phyloP scores from a whole-genome alignment of 1,140 invertebrate genomes.

The Aphelenchoides avenae region DNA sequence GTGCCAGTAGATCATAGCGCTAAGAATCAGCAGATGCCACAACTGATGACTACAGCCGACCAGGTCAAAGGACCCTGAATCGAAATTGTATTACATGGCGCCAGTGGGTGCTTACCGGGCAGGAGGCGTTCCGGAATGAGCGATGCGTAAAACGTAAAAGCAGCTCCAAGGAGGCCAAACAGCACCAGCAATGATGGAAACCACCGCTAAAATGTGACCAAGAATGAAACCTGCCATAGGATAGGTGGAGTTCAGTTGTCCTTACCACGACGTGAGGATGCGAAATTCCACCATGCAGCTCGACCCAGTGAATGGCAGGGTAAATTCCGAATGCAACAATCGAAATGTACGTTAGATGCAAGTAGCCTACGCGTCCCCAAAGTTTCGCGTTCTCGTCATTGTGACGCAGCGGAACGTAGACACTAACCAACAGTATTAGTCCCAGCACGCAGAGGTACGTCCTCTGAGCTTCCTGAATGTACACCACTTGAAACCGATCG shows the following conservation, averaged over 20 bases:
- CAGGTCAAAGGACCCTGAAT: constrained; percentile 76
- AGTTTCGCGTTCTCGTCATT: neutral
- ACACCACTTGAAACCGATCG: constrained; percentile 16
- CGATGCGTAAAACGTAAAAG: constrained; percentile 81
- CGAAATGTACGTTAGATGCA: constrained; percentile 74
- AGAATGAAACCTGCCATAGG: neutral
- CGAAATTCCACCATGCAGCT: constrained; percentile 78
- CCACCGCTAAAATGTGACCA: constrained; percentile 72
- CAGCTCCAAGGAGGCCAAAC: constrained; percentile 78
- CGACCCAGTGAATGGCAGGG: constrained; percentile 83
- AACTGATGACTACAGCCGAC: constrained; percentile 90
- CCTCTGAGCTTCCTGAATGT: constrained; percentile 71
- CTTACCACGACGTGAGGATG: constrained; percentile 75
- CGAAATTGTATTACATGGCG: too few species aligned
- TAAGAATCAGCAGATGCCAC: constrained; percentile 84
- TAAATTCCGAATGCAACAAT: constrained; percentile 84
- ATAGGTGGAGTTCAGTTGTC: constrained; percentile 12
- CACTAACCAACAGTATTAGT: constrained; percentile 56
- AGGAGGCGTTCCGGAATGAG: constrained; percentile 70
- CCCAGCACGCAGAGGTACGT: constrained; percentile 75
- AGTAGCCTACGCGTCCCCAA: constrained; percentile 27
- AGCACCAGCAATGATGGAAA: constrained; percentile 80
- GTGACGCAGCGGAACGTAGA: constrained; percentile 73
- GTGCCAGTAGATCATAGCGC: constrained; percentile 88
- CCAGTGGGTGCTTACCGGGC: too few species aligned